A percentile compares a stretch with the other conserved stretches of the same genome.
phyloP scores from a whole-genome alignment of 2,797 vertebrate genomes.

The Triplophysa bombifrons region DNA sequence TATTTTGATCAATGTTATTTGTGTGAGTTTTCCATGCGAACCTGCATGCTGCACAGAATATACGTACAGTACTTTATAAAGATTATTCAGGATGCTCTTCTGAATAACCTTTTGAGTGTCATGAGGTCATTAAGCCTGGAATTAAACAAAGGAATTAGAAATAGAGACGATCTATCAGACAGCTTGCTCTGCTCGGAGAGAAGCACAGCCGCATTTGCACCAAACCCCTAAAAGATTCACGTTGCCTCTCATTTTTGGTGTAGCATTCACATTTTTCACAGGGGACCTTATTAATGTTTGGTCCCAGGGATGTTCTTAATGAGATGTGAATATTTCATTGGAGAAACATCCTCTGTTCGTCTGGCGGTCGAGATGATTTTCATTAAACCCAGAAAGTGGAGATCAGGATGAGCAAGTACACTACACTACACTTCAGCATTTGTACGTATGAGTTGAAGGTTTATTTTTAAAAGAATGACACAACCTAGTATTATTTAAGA shows the following conservation, averaged over 20 bases:
- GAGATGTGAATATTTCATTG: conserved; percentile 58
- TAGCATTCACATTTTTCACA: conserved; percentile 55
- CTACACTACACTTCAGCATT: background rate
- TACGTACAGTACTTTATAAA: too few relatives aligned
- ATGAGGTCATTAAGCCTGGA: background rate
- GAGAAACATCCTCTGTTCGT: conserved; percentile 36
- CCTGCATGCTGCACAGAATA: too few relatives aligned
- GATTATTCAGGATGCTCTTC: background rate
- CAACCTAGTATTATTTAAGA: background rate
- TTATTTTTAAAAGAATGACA: background rate
- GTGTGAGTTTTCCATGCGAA: too few relatives aligned
- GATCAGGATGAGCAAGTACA: background rate
- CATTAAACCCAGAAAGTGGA: conserved; percentile 11
- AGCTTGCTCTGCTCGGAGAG: background rate
- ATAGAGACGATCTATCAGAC: background rate
- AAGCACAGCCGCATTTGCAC: background rate
- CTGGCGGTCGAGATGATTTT: conserved; percentile 9
- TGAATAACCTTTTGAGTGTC: background rate
- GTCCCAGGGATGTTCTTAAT: conserved; percentile 55
- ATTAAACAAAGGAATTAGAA: background rate
- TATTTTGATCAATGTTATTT: too few relatives aligned
- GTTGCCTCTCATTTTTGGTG: conserved; percentile 51
- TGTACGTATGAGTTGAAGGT: background rate
- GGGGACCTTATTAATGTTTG: conserved; percentile 48
- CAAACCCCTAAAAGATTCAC: conserved; percentile 55